Evolutionary conservation across 2,888 invertebrate genomes (phyloP).

Genomic region (Microchrysa polita): DNA sequence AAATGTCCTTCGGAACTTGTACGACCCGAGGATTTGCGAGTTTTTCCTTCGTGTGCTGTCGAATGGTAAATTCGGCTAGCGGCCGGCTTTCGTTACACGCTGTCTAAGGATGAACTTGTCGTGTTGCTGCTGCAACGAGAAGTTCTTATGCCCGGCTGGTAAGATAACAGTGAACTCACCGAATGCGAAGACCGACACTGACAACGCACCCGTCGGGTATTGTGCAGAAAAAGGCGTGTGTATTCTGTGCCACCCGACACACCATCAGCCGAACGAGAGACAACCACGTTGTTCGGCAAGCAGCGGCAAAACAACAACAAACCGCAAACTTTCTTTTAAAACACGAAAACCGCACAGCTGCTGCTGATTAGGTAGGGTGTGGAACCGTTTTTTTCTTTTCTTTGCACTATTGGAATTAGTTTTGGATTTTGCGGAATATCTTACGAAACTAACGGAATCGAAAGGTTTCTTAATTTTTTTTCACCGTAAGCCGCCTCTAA

Average conservation of each 20-base stretch:
- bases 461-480: not conserved
- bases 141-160: not conserved
- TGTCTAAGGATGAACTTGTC: too few species aligned
- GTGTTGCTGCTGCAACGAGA: too few species aligned
- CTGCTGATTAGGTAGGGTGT: conserved; percentile 22
- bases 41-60: not conserved
- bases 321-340: conserved; percentile 37
- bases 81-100: too few species aligned
- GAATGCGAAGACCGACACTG: not conserved
- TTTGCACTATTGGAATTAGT: not conserved
- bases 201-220: not conserved
- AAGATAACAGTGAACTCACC: not conserved
- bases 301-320: conserved; percentile 46
- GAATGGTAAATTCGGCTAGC: not conserved
- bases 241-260: not conserved
- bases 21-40: too few species aligned
- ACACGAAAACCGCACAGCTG: conserved; percentile 35
- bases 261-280: not conserved
- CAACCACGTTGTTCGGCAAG: conserved; percentile 51
- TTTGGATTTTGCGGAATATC: not conserved
- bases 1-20: too few species aligned
- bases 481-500: not conserved
- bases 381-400: not conserved
- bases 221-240: conserved; percentile 41
- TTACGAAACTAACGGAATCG: not conserved